Conservation (phyloP, 2,888 invertebrate species). For the Doris montereyensis region DNA sequence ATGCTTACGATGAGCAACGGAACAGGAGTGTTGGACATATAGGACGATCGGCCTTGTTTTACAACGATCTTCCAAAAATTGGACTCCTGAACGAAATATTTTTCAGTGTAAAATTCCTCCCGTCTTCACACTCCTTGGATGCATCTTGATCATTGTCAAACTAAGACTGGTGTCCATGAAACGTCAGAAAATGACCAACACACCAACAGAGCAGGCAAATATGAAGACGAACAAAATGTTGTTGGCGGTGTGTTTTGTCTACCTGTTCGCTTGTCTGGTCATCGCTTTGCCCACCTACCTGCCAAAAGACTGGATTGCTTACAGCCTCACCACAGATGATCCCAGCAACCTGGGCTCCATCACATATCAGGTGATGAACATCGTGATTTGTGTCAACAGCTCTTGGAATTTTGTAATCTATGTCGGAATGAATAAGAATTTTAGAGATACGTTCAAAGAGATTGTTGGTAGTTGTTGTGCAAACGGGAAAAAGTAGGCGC, state of each 20-base stretch:
- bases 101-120: background rate
- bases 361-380: conserved; percentile 12
- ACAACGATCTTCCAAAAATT: background rate
- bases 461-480: too few relatives aligned
- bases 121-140: background rate
- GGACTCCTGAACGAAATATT: background rate
- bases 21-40: background rate
- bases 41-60: background rate
- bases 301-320: background rate
- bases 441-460: conserved; percentile 20
- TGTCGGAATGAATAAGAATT: conserved; percentile 15
- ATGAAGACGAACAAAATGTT: conserved; percentile 1
- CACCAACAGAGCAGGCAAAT: background rate
- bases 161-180: background rate
- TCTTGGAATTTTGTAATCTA: conserved; percentile 32
- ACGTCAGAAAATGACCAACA: background rate
- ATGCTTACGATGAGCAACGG: background rate
- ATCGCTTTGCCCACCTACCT: background rate
- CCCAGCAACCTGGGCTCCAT: background rate
- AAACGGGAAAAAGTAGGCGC: too few relatives aligned
- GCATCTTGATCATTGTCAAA: background rate
- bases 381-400: conserved; percentile 9
- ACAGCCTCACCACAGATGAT: background rate
- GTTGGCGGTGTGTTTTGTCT: conserved; percentile 20
- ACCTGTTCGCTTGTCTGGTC: conserved; percentile 1